Conservation (phyloP, 2,797 vertebrate species). For the Acestrorhynchus altus region DNA sequence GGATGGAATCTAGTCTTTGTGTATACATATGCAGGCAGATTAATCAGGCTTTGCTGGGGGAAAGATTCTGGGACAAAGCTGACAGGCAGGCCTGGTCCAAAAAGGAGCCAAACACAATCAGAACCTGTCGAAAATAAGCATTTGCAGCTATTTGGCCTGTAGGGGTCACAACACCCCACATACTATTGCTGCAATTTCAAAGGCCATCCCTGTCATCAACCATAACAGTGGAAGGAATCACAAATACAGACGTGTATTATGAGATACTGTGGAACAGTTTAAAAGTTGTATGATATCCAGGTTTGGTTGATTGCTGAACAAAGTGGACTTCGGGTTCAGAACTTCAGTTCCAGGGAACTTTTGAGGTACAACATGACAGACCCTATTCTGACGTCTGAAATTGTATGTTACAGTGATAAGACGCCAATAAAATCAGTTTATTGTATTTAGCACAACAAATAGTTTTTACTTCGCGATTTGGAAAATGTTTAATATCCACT, state of each 20-base stretch:
- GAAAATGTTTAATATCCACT: too few relatives aligned
- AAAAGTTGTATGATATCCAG: neutral
- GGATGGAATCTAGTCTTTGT: slow-evolving; percentile 69
- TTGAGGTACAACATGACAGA: too few relatives aligned
- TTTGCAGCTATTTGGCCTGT: neutral
- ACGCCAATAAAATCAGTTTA: too few relatives aligned
- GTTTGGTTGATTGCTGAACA: neutral
- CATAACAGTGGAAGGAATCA: neutral
- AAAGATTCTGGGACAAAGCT: slow-evolving; percentile 6
- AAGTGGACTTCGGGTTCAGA: neutral
- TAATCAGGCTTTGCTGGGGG: slow-evolving; percentile 56
- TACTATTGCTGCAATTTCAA: slow-evolving; percentile 3
- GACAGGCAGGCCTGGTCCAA: slow-evolving; percentile 4
- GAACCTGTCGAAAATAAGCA: neutral
- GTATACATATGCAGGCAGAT: slow-evolving; percentile 54
- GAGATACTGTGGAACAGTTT: neutral
- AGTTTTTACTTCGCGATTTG: too few relatives aligned
- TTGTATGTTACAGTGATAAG: too few relatives aligned
- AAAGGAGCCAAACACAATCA: slow-evolving; percentile 22
- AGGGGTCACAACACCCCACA: neutral
- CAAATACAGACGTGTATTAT: neutral
- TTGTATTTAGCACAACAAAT: too few relatives aligned
- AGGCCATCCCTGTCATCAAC: neutral
- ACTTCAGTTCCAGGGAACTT: neutral
- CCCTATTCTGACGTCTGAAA: too few relatives aligned